Conservation (phyloP, 2,113 vertebrate genomes). For the Emydocephalus ijimae region DNA sequence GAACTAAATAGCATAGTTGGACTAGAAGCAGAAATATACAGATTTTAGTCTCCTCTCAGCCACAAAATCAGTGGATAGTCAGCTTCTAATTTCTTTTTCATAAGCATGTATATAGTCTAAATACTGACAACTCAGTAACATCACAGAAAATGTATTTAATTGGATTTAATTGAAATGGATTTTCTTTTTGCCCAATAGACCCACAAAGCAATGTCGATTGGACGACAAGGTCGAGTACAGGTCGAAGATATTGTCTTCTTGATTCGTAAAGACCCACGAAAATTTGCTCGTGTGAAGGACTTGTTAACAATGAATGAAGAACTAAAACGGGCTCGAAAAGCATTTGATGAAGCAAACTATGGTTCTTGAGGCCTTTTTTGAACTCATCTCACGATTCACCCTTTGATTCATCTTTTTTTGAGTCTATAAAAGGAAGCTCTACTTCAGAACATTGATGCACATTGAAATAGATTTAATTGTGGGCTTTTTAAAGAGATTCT, state of each 20-base stretch:
- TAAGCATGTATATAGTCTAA: not conserved
- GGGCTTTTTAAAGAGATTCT: not conserved
- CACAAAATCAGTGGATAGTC: not conserved
- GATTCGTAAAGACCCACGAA: slow-evolving; percentile 94
- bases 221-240: slow-evolving; percentile 94
- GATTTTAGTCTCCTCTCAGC: not conserved
- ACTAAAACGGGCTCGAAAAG: slow-evolving; percentile 93
- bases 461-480: not conserved
- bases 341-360: slow-evolving; percentile 97
- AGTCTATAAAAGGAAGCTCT: not conserved
- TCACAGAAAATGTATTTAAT: not conserved
- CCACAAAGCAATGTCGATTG: slow-evolving; percentile 98
- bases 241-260: slow-evolving; percentile 98
- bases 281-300: slow-evolving; percentile 97
- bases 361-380: slow-evolving; percentile 77
- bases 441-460: not conserved
- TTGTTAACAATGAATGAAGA: slow-evolving; percentile 98
- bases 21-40: not conserved
- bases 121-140: not conserved
- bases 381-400: not conserved
- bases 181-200: slow-evolving; percentile 68
- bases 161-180: not conserved
- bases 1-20: not conserved
- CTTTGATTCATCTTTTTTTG: not conserved
- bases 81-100: not conserved